Conservation (phyloP, 2,888 invertebrate genomes). For the Xestobium rufovillosum region DNA sequence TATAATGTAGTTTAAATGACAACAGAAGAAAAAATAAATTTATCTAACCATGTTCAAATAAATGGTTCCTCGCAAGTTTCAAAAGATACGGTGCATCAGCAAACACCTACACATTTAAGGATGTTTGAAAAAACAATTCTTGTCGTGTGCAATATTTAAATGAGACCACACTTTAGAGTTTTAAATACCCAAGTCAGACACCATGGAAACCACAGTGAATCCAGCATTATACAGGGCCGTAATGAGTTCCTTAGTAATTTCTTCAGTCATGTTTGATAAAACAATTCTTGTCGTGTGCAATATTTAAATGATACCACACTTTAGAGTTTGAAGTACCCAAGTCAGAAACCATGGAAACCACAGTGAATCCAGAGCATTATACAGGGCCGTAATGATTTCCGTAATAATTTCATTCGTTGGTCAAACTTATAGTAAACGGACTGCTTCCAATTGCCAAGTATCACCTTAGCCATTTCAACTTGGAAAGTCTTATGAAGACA, state of each 20-base stretch:
- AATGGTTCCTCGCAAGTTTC: not conserved
- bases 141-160: not conserved
- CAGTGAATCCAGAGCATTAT: conserved; percentile 1
- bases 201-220: not conserved
- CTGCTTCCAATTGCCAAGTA: conserved; percentile 1
- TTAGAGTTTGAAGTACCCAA: not conserved
- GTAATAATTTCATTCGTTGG: not conserved
- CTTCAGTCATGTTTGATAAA: not conserved
- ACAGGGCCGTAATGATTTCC: not conserved
- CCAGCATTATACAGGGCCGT: not conserved
- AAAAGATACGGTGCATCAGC: conserved; percentile 1
- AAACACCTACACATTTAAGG: not conserved
- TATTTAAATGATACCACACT: not conserved
- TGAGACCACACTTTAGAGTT: not conserved
- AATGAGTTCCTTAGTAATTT: not conserved
- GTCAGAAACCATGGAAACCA: not conserved
- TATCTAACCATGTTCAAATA: not conserved
- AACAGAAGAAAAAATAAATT: too few species aligned
- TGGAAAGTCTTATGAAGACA: conserved; percentile 1
- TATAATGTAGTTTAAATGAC: too few species aligned
- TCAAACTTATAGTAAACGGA: conserved; percentile 1
- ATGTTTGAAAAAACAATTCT: not conserved
- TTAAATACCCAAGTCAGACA: not conserved
- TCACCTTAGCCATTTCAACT: not conserved
- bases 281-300: not conserved